phyloP scores from a whole-genome alignment of 1,140 invertebrate species.

The Hycleus cichorii region DNA sequence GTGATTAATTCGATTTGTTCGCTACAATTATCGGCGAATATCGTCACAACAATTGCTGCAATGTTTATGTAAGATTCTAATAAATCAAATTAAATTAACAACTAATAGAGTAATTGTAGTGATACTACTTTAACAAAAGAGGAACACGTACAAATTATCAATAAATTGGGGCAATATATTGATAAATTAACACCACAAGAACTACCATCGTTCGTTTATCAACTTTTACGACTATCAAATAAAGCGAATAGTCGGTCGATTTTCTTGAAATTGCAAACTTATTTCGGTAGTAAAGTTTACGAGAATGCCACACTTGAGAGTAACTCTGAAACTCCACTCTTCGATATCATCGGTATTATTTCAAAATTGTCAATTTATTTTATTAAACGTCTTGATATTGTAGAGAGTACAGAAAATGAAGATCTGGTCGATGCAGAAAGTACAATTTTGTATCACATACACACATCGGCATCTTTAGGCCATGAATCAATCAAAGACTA shows the following conservation, averaged over 20 bases:
- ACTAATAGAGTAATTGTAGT: slow-evolving; percentile 20
- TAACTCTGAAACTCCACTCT: slow-evolving; percentile 32
- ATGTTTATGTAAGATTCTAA: slow-evolving; percentile 41
- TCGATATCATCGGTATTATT: slow-evolving; percentile 32
- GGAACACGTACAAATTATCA: slow-evolving; percentile 40
- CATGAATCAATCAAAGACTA: slow-evolving; percentile 46
- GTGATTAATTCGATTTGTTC: slow-evolving; percentile 38
- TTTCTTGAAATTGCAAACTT: slow-evolving; percentile 42
- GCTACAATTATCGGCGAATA: slow-evolving; percentile 39
- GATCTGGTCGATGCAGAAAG: slow-evolving; percentile 42
- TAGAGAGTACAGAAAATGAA: slow-evolving; percentile 41
- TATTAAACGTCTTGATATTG: no score
- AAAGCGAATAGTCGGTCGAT: slow-evolving; percentile 33
- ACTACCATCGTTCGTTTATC: slow-evolving; percentile 42
- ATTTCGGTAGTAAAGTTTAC: slow-evolving; percentile 43
- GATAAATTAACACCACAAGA: slow-evolving; percentile 43
- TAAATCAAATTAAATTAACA: neutral
- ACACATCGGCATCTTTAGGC: slow-evolving; percentile 43
- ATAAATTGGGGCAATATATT: slow-evolving; percentile 41
- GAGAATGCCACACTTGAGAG: slow-evolving; percentile 26
- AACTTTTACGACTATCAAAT: slow-evolving; percentile 42
- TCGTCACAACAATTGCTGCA: slow-evolving; percentile 40
- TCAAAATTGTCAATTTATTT: no score
- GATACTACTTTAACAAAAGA: slow-evolving; percentile 36
- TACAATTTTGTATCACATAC: slow-evolving; percentile 51